A percentile compares a stretch with the other conserved stretches of the same genome.
These are phyloP conservation scores for Argyrosomus regius DNA, from an alignment of 2,797 vertebrate genomes.

Conservation along the genomic window DNA sequence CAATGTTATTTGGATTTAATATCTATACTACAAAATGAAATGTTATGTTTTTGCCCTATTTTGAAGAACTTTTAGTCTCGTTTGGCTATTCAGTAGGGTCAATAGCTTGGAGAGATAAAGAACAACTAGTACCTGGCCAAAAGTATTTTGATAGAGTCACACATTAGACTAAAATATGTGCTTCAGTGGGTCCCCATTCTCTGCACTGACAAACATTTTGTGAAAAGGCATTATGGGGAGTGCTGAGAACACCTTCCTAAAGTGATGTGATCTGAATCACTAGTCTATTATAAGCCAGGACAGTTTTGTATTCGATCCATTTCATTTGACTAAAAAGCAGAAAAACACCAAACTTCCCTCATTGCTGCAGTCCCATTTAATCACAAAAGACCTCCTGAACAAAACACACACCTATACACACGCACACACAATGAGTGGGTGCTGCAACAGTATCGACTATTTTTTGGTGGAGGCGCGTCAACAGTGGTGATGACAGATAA, in stretches of 20 bases:
- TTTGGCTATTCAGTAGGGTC: background rate
- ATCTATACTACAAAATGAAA: background rate
- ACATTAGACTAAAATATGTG: conserved; percentile 12
- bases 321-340: conserved; percentile 26
- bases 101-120: background rate
- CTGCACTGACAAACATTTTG: conserved; percentile 1
- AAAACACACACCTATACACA: conserved; percentile 25
- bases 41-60: background rate
- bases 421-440: conserved; percentile 36
- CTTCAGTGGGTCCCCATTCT: conserved; percentile 15
- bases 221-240: background rate
- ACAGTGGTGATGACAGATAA: conserved; percentile 58
- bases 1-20: background rate
- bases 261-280: conserved; percentile 4
- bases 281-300: conserved; percentile 16
- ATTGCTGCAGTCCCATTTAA: conserved; percentile 50
- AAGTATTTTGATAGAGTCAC: background rate
- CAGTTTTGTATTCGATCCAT: conserved; percentile 32
- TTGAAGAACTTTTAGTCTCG: background rate
- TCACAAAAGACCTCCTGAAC: conserved; percentile 42
- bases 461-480: conserved; percentile 51
- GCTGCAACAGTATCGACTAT: conserved; percentile 61
- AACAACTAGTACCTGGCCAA: background rate
- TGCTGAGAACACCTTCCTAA: background rate
- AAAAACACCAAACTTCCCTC: conserved; percentile 26